phyloP scores from a whole-genome alignment of 2,113 vertebrate species.

The Chroicocephalus ridibundus region DNA sequence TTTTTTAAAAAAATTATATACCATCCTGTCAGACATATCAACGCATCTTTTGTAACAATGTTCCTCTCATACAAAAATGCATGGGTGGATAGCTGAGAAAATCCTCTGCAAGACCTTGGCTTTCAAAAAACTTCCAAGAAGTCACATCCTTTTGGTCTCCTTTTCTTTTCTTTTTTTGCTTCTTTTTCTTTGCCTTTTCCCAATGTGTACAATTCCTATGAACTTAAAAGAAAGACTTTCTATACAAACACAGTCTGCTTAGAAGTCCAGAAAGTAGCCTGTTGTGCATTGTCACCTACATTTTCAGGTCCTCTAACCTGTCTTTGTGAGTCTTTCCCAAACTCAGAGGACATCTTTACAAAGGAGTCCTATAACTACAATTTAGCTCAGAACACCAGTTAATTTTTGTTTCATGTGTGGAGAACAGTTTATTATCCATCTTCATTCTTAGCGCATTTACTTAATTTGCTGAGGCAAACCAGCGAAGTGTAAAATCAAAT shows the following conservation, averaged over 20 bases:
- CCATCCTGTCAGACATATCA: not conserved
- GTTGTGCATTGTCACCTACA: not conserved
- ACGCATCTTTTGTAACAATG: not conserved
- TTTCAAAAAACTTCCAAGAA: not conserved
- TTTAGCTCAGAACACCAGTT: not conserved
- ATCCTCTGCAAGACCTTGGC: not conserved
- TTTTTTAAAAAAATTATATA: not conserved
- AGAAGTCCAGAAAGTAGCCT: not conserved
- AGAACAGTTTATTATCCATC: conserved; percentile 6
- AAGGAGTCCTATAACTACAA: not conserved
- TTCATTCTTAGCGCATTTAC: not conserved
- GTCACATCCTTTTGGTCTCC: accelerated
- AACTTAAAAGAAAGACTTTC: not conserved
- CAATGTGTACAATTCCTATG: not conserved
- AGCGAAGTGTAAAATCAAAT: conserved; percentile 47
- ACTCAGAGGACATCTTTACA: not conserved
- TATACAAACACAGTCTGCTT: not conserved
- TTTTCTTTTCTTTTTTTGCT: not conserved
- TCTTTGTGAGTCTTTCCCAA: not conserved
- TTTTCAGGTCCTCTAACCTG: not conserved
- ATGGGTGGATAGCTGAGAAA: not conserved
- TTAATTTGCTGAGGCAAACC: conserved; percentile 21
- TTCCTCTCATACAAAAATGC: not conserved
- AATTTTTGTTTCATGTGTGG: not conserved
- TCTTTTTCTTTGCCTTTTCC: not conserved